phyloP scores from a whole-genome alignment of 1,140 invertebrate genomes.

The Zaprionus inermis region DNA sequence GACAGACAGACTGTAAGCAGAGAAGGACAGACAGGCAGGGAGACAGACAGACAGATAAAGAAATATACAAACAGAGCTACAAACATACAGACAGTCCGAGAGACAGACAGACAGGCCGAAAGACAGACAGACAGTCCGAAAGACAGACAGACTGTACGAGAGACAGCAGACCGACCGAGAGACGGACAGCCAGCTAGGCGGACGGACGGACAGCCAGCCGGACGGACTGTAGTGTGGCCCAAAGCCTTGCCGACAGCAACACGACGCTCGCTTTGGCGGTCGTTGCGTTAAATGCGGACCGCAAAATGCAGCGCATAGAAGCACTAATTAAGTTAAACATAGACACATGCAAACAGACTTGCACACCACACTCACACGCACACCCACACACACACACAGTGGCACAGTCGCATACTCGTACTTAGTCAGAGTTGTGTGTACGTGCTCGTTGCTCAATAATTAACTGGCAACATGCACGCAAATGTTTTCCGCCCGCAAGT shows the following conservation, averaged over 20 bases:
- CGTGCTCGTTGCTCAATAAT: slow-evolving; percentile 75
- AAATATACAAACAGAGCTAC: background rate
- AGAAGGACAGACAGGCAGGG: slow-evolving; percentile 5
- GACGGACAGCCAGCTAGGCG: background rate
- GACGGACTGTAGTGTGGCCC: slow-evolving; percentile 27
- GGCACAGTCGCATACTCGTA: slow-evolving; percentile 6
- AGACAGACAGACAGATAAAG: background rate
- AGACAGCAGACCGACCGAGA: background rate
- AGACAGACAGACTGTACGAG: too few species aligned
- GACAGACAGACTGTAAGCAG: background rate
- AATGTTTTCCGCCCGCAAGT: slow-evolving; percentile 43
- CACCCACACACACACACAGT: slow-evolving; percentile 26
- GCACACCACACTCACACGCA: slow-evolving; percentile 22
- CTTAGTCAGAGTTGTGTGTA: slow-evolving; percentile 46
- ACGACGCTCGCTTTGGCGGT: slow-evolving; percentile 45
- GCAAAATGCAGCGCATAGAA: slow-evolving; percentile 71
- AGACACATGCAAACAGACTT: slow-evolving; percentile 75
- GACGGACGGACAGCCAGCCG: background rate
- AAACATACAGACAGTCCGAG: background rate
- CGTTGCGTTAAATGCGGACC: slow-evolving; percentile 75
- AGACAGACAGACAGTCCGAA: too few species aligned
- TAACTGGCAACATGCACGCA: slow-evolving; percentile 76
- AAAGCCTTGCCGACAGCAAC: slow-evolving; percentile 13
- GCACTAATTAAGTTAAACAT: slow-evolving; percentile 80
- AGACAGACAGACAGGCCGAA: slow-evolving; percentile 8